Base-by-base conservation (phyloP, 2,888 invertebrate species). In the Mythimna loreyi region DNA sequence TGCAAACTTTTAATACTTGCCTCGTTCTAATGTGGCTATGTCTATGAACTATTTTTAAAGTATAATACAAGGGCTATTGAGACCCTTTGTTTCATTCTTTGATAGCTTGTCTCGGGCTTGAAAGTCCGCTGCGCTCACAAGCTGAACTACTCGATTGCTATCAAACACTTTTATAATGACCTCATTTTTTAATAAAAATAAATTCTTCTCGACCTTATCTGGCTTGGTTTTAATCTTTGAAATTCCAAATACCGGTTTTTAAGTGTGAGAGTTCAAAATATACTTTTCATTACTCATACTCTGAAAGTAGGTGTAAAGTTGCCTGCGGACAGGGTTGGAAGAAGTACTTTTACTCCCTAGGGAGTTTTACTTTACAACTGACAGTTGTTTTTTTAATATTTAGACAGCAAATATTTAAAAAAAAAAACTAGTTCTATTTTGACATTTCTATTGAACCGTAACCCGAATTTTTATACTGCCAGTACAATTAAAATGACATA, bases 251-350 rank as follows among this genome's bases (percentile, higher is more conserved):
- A 45, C 19, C 23, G 28, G n/a, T 66, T 57, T 45, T 3, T 7
- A 55, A 33, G 13, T 21, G 13, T 45, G 23, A 52, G 13, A 74
- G 28, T 52, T 57, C 49, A 16, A 57, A n/a, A 45, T 28, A 75
- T 57, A 74, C 57, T 47, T 65, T 58, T 55, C 11, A 5, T 21
- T 25, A n/a, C n/a, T n/a, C n/a, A n/a, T n/a, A n/a, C n/a, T n/a
- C n/a, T n/a, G n/a, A n/a, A n/a, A n/a, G n/a, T n/a, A n/a, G n/a
- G n/a, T n/a, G n/a, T n/a, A n/a, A n/a, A n/a, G n/a, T n/a, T n/a
- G n/a, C n/a, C n/a, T n/a, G n/a, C n/a, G n/a, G n/a, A n/a, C n/a
- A n/a, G n/a, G n/a, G n/a, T n/a, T n/a, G n/a, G n/a, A n/a, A n/a
- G n/a, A n/a, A n/a, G n/a, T n/a, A n/a, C n/a, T n/a, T n/a, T n/a